Evolutionary conservation across 1,140 invertebrate genomes (phyloP).

Genomic region (Agrypnia vestita): DNA sequence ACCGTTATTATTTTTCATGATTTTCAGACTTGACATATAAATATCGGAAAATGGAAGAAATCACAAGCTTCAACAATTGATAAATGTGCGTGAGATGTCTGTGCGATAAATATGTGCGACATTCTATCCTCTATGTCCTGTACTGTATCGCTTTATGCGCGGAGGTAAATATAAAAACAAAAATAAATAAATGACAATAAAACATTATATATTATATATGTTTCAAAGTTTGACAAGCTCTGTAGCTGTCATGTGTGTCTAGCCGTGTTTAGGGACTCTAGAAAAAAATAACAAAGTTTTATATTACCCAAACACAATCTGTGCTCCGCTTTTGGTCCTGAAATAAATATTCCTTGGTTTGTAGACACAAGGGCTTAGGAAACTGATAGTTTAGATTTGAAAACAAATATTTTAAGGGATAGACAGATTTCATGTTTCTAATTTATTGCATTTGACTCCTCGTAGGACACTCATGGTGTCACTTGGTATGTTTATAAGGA

Average conservation of each 20-base stretch:
- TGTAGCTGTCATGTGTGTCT: slow-evolving; percentile 38
- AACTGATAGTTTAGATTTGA: slow-evolving; percentile 34
- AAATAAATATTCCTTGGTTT: slow-evolving; percentile 31
- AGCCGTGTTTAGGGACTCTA: slow-evolving; percentile 34
- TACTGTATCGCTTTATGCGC: too few relatives aligned
- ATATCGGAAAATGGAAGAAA: too few relatives aligned
- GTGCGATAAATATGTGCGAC: too few relatives aligned
- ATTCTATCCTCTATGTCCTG: too few relatives aligned
- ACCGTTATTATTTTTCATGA: too few relatives aligned
- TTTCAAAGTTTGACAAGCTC: slow-evolving; percentile 7
- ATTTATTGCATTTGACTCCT: slow-evolving; percentile 6
- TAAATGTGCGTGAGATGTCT: too few relatives aligned
- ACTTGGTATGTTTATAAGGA: background rate
- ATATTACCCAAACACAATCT: slow-evolving; percentile 47
- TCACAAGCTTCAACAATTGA: too few relatives aligned
- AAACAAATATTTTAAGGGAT: slow-evolving; percentile 34
- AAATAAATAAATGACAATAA: background rate
- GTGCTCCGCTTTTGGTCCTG: slow-evolving; percentile 9
- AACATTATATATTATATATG: too few relatives aligned
- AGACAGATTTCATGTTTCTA: slow-evolving; percentile 10
- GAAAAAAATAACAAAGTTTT: slow-evolving; percentile 42
- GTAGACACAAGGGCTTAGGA: slow-evolving; percentile 31
- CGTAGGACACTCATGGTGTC: slow-evolving; percentile 15
- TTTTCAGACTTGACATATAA: too few relatives aligned
- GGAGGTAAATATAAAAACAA: too few relatives aligned